phyloP scores from a whole-genome alignment of 2,113 vertebrate species.

The Aegithalos caudatus region DNA sequence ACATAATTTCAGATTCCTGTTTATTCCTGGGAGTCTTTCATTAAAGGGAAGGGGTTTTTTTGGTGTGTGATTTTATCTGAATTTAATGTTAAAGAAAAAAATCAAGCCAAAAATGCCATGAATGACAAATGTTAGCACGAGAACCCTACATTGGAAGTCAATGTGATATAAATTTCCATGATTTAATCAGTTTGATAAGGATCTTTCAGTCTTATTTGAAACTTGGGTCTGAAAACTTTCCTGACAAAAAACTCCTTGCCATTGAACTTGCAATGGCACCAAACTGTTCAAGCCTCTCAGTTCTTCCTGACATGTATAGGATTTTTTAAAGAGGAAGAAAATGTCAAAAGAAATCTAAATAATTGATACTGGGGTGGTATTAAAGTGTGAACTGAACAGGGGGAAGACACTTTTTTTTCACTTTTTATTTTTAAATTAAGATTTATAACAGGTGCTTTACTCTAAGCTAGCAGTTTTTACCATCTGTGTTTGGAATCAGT shows the following conservation, averaged over 20 bases:
- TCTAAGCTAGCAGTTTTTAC: neutral
- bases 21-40: neutral
- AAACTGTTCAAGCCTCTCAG: neutral
- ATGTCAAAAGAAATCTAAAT: neutral
- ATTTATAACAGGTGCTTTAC: neutral
- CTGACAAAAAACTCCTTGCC: neutral
- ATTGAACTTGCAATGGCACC: neutral
- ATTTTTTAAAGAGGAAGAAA: neutral
- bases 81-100: neutral
- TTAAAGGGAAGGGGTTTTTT: neutral
- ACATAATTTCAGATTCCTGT: neutral
- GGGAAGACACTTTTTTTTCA: neutral
- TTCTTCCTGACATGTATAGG: neutral
- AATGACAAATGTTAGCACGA: neutral
- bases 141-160: neutral
- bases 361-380: neutral
- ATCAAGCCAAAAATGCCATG: neutral
- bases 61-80: neutral
- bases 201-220: neutral
- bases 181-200: neutral
- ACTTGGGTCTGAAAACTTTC: neutral
- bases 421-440: neutral
- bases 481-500: neutral
- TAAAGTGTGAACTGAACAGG: neutral
- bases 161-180: rapidly evolving